These are phyloP conservation scores for Pammene fasciana DNA, from an alignment of 2,888 invertebrate species.

Conservation along the genomic window DNA sequence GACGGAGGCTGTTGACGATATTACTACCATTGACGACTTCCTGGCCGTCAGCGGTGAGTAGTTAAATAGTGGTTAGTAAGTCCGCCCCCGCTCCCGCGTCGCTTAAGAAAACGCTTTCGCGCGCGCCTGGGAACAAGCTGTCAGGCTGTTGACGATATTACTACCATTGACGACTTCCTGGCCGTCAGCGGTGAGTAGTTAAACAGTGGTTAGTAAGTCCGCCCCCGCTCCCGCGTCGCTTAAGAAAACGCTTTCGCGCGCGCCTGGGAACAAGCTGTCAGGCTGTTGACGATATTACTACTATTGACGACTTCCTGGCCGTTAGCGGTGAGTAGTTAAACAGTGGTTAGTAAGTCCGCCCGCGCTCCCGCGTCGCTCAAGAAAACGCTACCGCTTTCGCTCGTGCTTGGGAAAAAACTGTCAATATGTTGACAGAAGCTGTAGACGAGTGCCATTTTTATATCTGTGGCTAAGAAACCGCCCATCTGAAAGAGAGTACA, in stretches of 20 bases:
- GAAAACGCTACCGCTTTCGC: neutral
- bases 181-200: conserved; percentile 92
- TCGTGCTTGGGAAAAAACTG: too few species aligned
- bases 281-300: conserved; percentile 98
- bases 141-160: conserved; percentile 98
- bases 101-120: conserved; percentile 99
- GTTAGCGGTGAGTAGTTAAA: conserved; percentile 90
- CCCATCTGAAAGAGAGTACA: too few species aligned
- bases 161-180: conserved; percentile 99
- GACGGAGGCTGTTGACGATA: conserved; percentile 99
- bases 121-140: conserved; percentile 97
- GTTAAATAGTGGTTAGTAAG: too few species aligned
- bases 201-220: too few species aligned
- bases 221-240: conserved; percentile 96
- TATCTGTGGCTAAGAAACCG: too few species aligned
- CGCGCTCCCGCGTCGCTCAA: conserved; percentile 84
- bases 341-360: too few species aligned
- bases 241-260: conserved; percentile 99
- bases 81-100: conserved; percentile 95
- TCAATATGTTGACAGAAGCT: too few species aligned
- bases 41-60: conserved; percentile 94
- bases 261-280: conserved; percentile 97
- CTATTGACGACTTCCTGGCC: conserved; percentile 99
- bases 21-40: conserved; percentile 99
- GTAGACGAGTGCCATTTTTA: too few species aligned